Evolutionary conservation across 2,113 vertebrate species (phyloP).

Genomic region (Carettochelys insculpta): DNA sequence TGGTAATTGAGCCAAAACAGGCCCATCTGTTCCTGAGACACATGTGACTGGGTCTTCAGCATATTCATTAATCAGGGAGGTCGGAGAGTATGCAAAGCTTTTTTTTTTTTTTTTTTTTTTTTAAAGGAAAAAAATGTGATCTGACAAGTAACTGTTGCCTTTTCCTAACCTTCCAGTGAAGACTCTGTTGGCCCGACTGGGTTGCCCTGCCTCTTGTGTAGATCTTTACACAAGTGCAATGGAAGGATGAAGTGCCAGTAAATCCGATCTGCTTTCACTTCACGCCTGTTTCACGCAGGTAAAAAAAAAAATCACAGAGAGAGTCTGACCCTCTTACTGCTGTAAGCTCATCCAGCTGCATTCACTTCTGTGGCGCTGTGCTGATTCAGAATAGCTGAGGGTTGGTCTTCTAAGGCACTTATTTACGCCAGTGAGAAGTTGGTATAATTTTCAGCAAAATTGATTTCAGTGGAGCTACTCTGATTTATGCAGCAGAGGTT

Average conservation of each 20-base stretch:
- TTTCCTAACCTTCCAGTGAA: neutral
- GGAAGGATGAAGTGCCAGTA: neutral
- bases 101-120: neutral
- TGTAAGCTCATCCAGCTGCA: neutral
- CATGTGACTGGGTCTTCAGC: neutral
- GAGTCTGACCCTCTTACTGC: neutral
- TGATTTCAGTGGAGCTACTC: fast-evolving
- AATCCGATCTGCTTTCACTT: neutral
- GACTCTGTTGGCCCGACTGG: neutral
- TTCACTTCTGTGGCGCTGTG: neutral
- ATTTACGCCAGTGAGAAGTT: neutral
- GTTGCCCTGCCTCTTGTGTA: neutral
- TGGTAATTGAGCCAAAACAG: slow-evolving; percentile 39
- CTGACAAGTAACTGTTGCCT: neutral
- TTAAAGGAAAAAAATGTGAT: neutral
- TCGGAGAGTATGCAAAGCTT: neutral
- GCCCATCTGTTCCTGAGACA: slow-evolving; percentile 36
- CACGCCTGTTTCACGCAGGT: fast-evolving
- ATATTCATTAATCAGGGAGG: slow-evolving; percentile 11
- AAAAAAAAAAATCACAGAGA: neutral
- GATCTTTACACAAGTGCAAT: neutral
- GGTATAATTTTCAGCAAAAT: neutral
- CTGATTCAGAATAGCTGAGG: neutral
- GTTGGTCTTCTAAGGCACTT: fast-evolving
- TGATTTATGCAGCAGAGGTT: neutral